Percentiles rank a stretch among this genome's conserved stretches.
These are phyloP conservation scores for Eupithecia inturbata DNA, from an alignment of 2,888 invertebrate species.

Conservation along the genomic window DNA sequence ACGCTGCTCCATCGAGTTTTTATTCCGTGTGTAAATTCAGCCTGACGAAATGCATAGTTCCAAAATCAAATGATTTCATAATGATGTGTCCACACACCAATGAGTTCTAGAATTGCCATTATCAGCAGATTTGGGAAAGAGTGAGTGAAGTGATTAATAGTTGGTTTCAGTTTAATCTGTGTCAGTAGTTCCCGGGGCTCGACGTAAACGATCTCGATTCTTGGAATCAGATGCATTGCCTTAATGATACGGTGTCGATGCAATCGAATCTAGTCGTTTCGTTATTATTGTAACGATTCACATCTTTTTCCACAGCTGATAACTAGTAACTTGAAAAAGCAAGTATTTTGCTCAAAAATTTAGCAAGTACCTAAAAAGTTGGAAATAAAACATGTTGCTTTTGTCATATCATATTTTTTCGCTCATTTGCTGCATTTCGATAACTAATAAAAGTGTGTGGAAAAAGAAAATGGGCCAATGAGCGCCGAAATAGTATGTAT, in stretches of 20 bases:
- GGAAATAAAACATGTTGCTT: too few relatives aligned
- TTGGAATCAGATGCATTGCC: constrained; percentile 64
- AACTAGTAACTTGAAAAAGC: background rate
- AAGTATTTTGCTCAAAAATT: too few relatives aligned
- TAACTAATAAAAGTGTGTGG: too few relatives aligned
- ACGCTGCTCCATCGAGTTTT: too few relatives aligned
- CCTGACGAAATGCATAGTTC: too few relatives aligned
- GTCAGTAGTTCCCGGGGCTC: constrained; percentile 46
- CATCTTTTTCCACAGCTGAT: background rate
- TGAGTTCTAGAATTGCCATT: background rate
- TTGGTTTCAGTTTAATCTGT: constrained; percentile 18
- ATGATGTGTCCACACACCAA: background rate
- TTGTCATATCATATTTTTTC: too few relatives aligned
- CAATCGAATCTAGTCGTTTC: constrained; percentile 48
- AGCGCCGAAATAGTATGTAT: too few relatives aligned
- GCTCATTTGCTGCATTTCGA: too few relatives aligned
- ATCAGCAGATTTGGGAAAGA: background rate
- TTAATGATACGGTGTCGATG: constrained; percentile 67
- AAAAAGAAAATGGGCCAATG: too few relatives aligned
- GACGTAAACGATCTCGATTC: constrained; percentile 64
- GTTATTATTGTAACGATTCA: constrained; percentile 35
- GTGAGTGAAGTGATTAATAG: constrained; percentile 2
- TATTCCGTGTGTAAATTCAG: too few relatives aligned
- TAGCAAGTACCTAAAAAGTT: too few relatives aligned
- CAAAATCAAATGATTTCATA: too few relatives aligned